Evolutionary conservation across 1,140 invertebrate genomes (phyloP), one percentile per base, ranked within the genome.

Genomic region (Eumaeus atala): DNA sequence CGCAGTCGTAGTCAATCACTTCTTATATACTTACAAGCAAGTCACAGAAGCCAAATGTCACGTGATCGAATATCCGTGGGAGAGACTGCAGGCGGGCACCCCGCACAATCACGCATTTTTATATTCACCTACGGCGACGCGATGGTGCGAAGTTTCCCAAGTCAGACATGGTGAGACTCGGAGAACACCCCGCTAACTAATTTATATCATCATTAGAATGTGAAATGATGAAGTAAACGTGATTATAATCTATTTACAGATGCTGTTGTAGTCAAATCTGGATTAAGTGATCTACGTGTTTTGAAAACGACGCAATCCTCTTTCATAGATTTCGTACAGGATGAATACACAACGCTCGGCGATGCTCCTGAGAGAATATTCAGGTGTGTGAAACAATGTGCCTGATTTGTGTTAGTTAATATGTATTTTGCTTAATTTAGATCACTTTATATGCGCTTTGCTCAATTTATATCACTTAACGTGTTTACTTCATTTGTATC

Each of bases 281-380:
- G 92, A 16, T 77, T 95, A 37, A 91, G 89, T 48, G 90, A 90
- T n/a, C 77, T 94, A 17, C 85, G 91, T 16, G 90, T 94, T 0
- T 72, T 94, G 51, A 94, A 94, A 79, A 94, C 93, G 0, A 94
- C 93, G 0, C 92, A 94, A 68, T 94, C 93, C 1, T 90, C 93
- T 6, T 95, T 95, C 72, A 91, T 90, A 1, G 91, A 94, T 74
- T 95, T 95, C 66, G 89, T 93, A 17, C 90, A 92, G 72, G 93
- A 94, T 64, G 93, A 94, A 61, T 94, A 91, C 64, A 89, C 92
- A 17, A 92, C 92, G 0, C 78, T 95, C 11, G 89, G 92, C 0
- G 93, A 94, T 82, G 88, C 90, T 35, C 89, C 91, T n/a, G 93
- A 95, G 76, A 87, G 93, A 55, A 91, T 94, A 60, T 89, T 89